These are phyloP conservation scores for Porites divaricata DNA, from an alignment of 92 coral and sea anemone species.

Conservation along the genomic window DNA sequence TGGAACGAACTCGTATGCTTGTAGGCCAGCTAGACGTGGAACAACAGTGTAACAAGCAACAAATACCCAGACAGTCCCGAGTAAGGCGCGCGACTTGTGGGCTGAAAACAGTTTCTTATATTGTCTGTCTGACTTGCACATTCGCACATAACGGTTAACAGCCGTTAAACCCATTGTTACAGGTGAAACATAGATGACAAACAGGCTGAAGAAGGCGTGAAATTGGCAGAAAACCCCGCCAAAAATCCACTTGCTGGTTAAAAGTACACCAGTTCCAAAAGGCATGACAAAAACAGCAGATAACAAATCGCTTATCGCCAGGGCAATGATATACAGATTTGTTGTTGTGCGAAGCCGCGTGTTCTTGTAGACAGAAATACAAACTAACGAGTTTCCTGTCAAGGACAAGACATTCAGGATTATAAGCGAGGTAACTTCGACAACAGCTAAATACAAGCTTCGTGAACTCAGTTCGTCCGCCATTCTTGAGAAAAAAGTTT, in stretches of 20 bases:
- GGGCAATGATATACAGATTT: conserved; percentile 58
- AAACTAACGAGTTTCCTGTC: conserved; percentile 54
- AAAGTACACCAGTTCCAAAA: conserved; percentile 47
- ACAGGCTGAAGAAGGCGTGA: conserved; percentile 53
- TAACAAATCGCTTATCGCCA: conserved; percentile 56
- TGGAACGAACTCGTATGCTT: conserved; percentile 54
- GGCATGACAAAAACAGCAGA: conserved; percentile 66
- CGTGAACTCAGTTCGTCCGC: conserved; percentile 36
- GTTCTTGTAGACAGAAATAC: conserved; percentile 60
- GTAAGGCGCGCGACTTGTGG: conserved; percentile 30
- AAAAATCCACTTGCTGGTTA: conserved; percentile 53
- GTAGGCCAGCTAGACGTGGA: conserved; percentile 45
- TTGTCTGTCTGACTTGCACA: conserved; percentile 33
- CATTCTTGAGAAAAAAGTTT: conserved; percentile 1
- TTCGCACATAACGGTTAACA: conserved; percentile 47
- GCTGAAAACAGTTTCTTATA: conserved; percentile 50
- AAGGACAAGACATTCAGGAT: conserved; percentile 42
- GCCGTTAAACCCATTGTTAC: conserved; percentile 53
- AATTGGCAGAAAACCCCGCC: conserved; percentile 50
- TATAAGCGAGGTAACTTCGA: conserved; percentile 41
- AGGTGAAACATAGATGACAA: conserved; percentile 48
- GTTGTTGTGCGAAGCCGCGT: conserved; percentile 53
- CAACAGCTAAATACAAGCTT: neutral
- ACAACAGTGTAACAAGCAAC: conserved; percentile 47
- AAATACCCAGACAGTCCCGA: conserved; percentile 24